Percentiles rank a stretch among this genome's conserved stretches.
phyloP scores from a whole-genome alignment of 2,888 invertebrate genomes.

The Polyploca ridens region DNA sequence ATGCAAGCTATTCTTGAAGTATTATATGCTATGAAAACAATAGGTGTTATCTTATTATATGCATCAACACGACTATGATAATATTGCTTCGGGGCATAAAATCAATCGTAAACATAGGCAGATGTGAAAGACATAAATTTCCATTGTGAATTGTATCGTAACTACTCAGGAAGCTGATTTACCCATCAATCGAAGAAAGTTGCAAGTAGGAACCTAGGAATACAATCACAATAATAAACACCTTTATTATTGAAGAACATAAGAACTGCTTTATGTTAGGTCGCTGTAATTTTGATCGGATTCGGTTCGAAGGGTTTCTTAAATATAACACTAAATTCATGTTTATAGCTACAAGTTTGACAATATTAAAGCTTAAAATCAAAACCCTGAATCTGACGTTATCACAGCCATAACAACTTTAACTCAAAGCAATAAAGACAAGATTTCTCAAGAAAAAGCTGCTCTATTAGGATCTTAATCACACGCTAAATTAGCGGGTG shows the following conservation, averaged over 20 bases:
- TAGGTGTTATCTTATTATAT: neutral
- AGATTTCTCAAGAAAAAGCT: neutral
- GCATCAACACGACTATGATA: neutral
- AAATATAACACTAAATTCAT: no score
- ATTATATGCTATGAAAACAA: neutral
- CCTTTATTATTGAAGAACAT: neutral
- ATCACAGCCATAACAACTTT: no score
- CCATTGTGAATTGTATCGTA: neutral
- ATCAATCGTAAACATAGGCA: neutral
- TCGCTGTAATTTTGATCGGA: no score
- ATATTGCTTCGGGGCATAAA: neutral
- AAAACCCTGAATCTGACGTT: no score
- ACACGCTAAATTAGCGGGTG: conserved; percentile 2
- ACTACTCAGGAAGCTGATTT: conserved; percentile 5
- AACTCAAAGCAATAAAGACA: neutral
- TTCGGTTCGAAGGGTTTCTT: no score
- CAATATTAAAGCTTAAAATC: no score
- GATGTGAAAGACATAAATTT: neutral
- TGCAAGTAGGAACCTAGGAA: neutral
- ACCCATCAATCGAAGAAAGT: conserved; percentile 8
- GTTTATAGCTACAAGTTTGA: no score
- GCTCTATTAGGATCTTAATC: conserved; percentile 8
- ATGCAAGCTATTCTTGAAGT: neutral
- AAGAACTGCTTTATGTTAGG: no score
- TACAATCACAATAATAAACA: neutral